Evolutionary conservation across 2,113 vertebrate species (phyloP).

Genomic region (Indicator maculatus): DNA sequence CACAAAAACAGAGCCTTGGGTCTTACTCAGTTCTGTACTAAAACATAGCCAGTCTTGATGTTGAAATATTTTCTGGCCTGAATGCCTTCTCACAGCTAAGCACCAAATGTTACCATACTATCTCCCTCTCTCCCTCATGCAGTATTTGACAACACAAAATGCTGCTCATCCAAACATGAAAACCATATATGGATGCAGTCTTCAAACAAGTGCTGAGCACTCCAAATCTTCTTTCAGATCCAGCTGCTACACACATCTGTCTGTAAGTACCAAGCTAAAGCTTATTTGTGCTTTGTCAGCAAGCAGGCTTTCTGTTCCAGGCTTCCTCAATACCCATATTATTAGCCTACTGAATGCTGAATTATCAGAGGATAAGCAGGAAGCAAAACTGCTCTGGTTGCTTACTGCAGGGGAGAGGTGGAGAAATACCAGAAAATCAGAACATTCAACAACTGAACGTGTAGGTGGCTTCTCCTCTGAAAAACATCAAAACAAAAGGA

Average conservation of each 20-base stretch:
- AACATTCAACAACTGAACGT: not conserved
- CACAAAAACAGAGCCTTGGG: not conserved
- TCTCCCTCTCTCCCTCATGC: not conserved
- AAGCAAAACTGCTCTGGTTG: conserved; percentile 40
- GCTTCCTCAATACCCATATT: conserved; percentile 1
- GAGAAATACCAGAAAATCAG: conserved; percentile 24
- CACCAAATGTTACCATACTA: not conserved
- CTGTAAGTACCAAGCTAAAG: conserved; percentile 34
- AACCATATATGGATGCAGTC: conserved; percentile 32
- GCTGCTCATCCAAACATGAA: conserved; percentile 6
- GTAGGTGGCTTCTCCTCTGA: not conserved
- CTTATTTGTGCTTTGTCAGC: conserved; percentile 51
- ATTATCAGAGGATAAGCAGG: conserved; percentile 36
- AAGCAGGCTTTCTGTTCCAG: conserved; percentile 46
- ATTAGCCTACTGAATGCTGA: conserved; percentile 10
- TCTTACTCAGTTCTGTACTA: not conserved
- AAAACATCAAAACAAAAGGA: not conserved
- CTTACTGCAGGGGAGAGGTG: not conserved
- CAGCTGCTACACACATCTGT: conserved; percentile 60
- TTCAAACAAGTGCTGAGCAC: conserved; percentile 26
- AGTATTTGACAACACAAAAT: conserved; percentile 36
- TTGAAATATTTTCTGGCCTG: conserved; percentile 21
- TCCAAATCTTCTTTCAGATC: conserved; percentile 43
- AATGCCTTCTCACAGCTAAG: not conserved
- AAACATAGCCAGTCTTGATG: not conserved